phyloP scores from a whole-genome alignment of 2,888 invertebrate species.

The Ornithoptera priamus region DNA sequence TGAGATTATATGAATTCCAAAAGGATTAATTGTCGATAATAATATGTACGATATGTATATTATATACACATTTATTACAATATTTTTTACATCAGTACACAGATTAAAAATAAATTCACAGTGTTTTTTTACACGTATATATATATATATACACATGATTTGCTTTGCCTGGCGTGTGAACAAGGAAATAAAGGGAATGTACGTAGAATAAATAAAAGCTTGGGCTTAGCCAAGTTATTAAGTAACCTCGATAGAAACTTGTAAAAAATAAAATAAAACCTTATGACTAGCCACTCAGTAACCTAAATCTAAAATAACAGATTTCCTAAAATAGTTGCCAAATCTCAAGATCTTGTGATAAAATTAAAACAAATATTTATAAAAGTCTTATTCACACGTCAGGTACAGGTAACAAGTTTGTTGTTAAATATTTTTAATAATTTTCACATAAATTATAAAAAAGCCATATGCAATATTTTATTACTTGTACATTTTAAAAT shows the following conservation, averaged over 20 bases:
- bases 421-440: constrained; percentile 3
- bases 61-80: constrained; percentile 76
- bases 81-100: constrained; percentile 70
- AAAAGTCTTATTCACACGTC: constrained; percentile 21
- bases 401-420: background rate
- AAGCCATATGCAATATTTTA: background rate
- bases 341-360: background rate
- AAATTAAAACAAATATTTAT: background rate
- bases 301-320: constrained; percentile 7
- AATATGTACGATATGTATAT: constrained; percentile 30
- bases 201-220: constrained; percentile 43
- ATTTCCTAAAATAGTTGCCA: constrained; percentile 11
- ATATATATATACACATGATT: constrained; percentile 51
- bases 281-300: constrained; percentile 28
- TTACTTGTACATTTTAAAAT: background rate
- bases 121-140: constrained; percentile 45
- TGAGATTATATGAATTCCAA: no score
- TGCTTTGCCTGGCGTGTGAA: constrained; percentile 35
- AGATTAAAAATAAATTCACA: constrained; percentile 66
- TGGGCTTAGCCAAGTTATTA: constrained; percentile 25
- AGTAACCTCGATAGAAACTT: constrained; percentile 27
- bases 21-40: background rate
- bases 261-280: constrained; percentile 16
- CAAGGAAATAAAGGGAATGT: constrained; percentile 61
- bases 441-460: background rate